Evolutionary conservation across 2,113 vertebrate genomes (phyloP).

Genomic region (Phylloscopus trochiloides): DNA sequence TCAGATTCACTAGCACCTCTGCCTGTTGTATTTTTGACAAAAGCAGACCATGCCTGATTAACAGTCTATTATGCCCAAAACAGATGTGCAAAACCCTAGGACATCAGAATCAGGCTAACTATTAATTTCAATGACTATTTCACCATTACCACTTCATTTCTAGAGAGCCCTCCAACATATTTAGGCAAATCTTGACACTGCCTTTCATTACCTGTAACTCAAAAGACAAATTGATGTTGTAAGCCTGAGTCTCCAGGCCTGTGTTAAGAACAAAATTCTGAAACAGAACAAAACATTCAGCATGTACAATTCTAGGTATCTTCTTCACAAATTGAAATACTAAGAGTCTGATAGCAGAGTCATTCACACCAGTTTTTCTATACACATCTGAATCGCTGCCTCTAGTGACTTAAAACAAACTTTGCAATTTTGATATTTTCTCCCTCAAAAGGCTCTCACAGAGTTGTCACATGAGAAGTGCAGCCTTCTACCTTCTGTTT

Average conservation of each 20-base stretch:
- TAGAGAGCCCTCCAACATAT: neutral
- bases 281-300: neutral
- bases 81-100: neutral
- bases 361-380: neutral
- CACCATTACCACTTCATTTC: neutral
- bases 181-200: neutral
- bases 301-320: neutral
- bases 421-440: neutral
- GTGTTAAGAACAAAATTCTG: neutral
- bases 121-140: neutral
- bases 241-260: neutral
- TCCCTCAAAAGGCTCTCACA: neutral
- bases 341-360: neutral
- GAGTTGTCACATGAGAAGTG: neutral
- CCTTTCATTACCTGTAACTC: neutral
- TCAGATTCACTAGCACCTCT: neutral
- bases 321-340: neutral
- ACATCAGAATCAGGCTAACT: neutral
- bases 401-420: neutral
- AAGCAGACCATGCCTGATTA: neutral
- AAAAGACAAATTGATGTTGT: neutral
- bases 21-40: neutral
- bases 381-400: neutral
- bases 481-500: neutral
- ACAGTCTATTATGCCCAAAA: neutral